Evolutionary conservation across 2,113 vertebrate species (phyloP), one percentile per base, ranked within the genome.

Genomic region (Scomber scombrus): DNA sequence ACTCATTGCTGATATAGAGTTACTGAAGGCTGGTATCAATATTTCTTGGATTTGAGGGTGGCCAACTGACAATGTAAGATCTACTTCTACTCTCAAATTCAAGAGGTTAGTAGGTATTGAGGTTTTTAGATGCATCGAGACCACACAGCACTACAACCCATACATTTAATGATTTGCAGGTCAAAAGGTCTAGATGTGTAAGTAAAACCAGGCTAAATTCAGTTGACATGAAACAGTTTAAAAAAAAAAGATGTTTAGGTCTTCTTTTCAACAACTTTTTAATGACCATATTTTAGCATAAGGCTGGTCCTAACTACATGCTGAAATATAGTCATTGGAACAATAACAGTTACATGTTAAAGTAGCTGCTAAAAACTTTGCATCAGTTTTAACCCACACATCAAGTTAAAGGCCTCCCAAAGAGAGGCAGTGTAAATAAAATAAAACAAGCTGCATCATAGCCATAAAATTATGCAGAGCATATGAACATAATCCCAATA

Each of bases 401-500:
- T 5, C 45, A 45, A 23, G 52, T 46, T 5, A 49, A 50, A 50
- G 51, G 58, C 45, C n/a, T 65, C 40, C 4, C 1, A 18, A 11
- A 4, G 68, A 23, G 3, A 45, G 7, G 0, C 43, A 52, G n/a
- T 2, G 2, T 2, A 13, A 23, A 15, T 18, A 13, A 12, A 40
- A 55, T 62, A 26, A 69, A 62, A 55, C 2, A 16, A 34, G 15
- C 46, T 16, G 49, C 15, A 62, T 63, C 15, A 10, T 26, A 62
- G 54, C 49, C 10, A 21, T 69, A 23, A 57, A 61, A 83, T 58
- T 21, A 16, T 63, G 58, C 62, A 43, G 1, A 62, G 13, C 18
- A 8, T 49, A 12, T 16, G 49, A 50, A 60, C 52, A 79, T 61
- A 75, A 40, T 55, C 63, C 61, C 49, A 29, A 46, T n/a, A 9